Conservation (phyloP, 2,888 invertebrate species). For the Cenopis cana region DNA sequence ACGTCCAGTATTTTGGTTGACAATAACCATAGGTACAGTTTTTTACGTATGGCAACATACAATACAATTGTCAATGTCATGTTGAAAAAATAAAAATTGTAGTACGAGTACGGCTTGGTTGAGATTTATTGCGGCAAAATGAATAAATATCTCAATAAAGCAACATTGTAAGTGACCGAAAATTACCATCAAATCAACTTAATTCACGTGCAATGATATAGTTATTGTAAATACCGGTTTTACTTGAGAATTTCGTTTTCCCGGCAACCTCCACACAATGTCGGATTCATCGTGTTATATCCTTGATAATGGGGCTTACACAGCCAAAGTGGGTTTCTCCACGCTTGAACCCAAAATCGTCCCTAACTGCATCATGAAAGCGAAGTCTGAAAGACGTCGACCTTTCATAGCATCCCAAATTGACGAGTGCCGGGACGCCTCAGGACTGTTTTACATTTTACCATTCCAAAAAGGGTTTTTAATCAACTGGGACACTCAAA, state of each 20-base stretch:
- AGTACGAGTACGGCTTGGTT: background rate
- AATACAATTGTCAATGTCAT: conserved; percentile 18
- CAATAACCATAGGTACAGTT: background rate
- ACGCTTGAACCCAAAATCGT: conserved; percentile 89
- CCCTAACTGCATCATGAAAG: conserved; percentile 99
- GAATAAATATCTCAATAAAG: conserved; percentile 3
- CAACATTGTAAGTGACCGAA: background rate
- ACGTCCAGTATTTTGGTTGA: background rate
- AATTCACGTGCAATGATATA: conserved; percentile 1
- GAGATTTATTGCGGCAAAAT: background rate
- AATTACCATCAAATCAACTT: background rate
- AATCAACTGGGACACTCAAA: conserved; percentile 98
- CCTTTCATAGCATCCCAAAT: conserved; percentile 97
- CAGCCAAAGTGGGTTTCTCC: conserved; percentile 93
- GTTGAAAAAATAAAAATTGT: too few relatives aligned
- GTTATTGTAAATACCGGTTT: background rate
- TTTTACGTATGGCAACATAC: conserved; percentile 12
- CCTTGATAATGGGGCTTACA: conserved; percentile 95
- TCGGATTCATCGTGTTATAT: conserved; percentile 85
- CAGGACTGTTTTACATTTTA: conserved; percentile 96
- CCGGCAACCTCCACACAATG: conserved; percentile 64
- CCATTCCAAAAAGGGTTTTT: conserved; percentile 98
- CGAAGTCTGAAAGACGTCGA: conserved; percentile 96
- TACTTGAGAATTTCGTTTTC: conserved; percentile 10
- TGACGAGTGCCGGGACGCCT: conserved; percentile 98